Evolutionary conservation across 2,888 invertebrate genomes (phyloP).

Genomic region (Charanyca ferruginea): DNA sequence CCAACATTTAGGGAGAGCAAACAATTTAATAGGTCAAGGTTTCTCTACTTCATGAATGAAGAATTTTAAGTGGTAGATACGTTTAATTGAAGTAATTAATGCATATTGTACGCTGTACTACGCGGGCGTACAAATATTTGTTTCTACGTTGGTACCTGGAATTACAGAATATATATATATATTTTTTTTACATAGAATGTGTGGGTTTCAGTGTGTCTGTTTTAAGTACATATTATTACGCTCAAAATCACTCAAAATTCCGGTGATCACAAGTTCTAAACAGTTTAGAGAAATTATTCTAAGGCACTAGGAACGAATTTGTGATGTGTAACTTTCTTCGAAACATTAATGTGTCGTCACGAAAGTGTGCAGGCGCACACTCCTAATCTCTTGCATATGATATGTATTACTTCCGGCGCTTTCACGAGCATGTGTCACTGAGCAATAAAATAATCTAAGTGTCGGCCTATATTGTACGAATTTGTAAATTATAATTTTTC

Average conservation of each 20-base stretch:
- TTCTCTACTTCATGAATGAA: slow-evolving; percentile 77
- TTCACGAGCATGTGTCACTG: slow-evolving; percentile 70
- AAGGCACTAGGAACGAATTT: slow-evolving; percentile 19
- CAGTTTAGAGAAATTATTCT: slow-evolving; percentile 22
- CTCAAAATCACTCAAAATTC: not conserved
- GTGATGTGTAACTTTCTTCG: slow-evolving; percentile 55
- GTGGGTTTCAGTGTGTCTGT: not conserved
- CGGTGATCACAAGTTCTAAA: slow-evolving; percentile 4
- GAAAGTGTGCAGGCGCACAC: slow-evolving; percentile 64
- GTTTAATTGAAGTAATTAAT: slow-evolving; percentile 78
- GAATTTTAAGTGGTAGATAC: slow-evolving; percentile 68
- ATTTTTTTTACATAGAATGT: not conserved
- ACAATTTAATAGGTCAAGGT: slow-evolving; percentile 87
- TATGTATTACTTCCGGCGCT: slow-evolving; percentile 75
- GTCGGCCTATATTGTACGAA: slow-evolving; percentile 19
- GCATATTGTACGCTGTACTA: slow-evolving; percentile 48
- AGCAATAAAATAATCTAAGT: slow-evolving; percentile 61
- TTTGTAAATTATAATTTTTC: no score
- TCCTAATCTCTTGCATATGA: slow-evolving; percentile 67
- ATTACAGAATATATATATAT: slow-evolving; percentile 1
- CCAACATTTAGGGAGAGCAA: slow-evolving; percentile 81
- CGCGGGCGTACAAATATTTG: slow-evolving; percentile 49
- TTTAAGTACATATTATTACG: not conserved
- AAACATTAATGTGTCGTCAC: slow-evolving; percentile 61
- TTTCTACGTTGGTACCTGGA: slow-evolving; percentile 41